A percentile compares a stretch with the other conserved stretches of the same genome.
Conservation (phyloP, 1,140 invertebrate species). For the Eciton burchellii region DNA sequence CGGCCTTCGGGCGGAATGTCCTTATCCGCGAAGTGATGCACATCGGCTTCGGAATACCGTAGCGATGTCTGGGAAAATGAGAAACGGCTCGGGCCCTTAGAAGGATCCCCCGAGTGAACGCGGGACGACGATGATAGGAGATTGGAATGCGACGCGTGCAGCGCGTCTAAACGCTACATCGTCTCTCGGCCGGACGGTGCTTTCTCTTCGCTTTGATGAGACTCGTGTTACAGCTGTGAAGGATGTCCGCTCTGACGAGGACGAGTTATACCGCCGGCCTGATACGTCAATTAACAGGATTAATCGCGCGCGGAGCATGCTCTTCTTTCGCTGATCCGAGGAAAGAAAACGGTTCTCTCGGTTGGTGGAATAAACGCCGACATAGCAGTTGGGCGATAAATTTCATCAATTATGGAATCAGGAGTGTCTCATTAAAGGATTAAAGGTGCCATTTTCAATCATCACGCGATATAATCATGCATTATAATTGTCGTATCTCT, state of each 20-base stretch:
- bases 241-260: constrained; percentile 10
- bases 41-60: constrained; percentile 21
- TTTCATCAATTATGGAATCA: too few relatives aligned
- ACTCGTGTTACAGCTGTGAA: constrained; percentile 31
- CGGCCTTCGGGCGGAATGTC: constrained; percentile 12
- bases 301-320: not conserved
- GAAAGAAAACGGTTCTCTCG: not conserved
- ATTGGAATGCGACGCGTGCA: constrained; percentile 61
- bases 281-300: constrained; percentile 29
- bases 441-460: too few relatives aligned
- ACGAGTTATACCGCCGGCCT: constrained; percentile 12
- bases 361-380: not conserved
- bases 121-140: constrained; percentile 42
- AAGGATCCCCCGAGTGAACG: constrained; percentile 50
- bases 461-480: too few relatives aligned
- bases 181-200: constrained; percentile 18
- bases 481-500: constrained; percentile 1
- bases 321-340: not conserved
- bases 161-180: constrained; percentile 6
- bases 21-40: constrained; percentile 25
- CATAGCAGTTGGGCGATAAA: too few relatives aligned
- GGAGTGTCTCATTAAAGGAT: too few relatives aligned
- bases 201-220: constrained; percentile 51
- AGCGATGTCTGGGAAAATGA: constrained; percentile 49
- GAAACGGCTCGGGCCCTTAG: not conserved